Base-by-base conservation (phyloP, 2,113 vertebrate species). In the Periophthalmodon schlosseri region DNA sequence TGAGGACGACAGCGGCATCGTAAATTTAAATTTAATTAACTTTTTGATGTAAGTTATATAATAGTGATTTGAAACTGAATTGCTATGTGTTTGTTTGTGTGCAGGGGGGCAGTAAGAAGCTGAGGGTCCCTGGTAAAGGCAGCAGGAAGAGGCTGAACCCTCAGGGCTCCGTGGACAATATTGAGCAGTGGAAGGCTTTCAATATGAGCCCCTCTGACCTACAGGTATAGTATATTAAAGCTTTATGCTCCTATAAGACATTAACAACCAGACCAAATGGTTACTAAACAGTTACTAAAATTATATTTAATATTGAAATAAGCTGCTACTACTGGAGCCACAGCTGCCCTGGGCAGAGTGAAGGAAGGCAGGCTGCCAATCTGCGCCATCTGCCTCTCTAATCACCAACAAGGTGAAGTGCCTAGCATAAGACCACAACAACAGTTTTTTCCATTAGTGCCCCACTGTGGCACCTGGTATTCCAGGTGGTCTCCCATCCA, bases 61-160 rank as follows among this genome's bases (percentile, higher is more conserved):
- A 56, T 21, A 9, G 7, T 56, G 52, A n/a, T 54, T n/a, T 10
- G 0, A 56, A 10, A 21, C 2, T 9, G 16, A 56, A 56, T 21
- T 56, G 1, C 10, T 21, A 9, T 9, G 20, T 21, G 20, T 56
- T 56, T 56, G 52, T 56, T 13, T 82, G 49, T 21, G 33, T 84
- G 78, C 73, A 95, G 94, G 89, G 89, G 58, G 71, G 86, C 11
- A 93, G 93, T 68, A 94, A 93, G 84, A 93, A 94, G 70, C 90
- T 95, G 47, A 92, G 90, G 54, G 93, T 95, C 28, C 95, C 96
- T 39, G 91, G 92, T 1, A 96, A 95, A 90, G 88, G 94, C 50
- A 94, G 93, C 74, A 92, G 95, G 80, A 97, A 97, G 92, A 94
- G 95, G 76, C 88, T 97, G 71, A 97, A 95, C 65, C 95, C 94